phyloP scores from a whole-genome alignment of 1,140 invertebrate species.

The Zaprionus davidi region DNA sequence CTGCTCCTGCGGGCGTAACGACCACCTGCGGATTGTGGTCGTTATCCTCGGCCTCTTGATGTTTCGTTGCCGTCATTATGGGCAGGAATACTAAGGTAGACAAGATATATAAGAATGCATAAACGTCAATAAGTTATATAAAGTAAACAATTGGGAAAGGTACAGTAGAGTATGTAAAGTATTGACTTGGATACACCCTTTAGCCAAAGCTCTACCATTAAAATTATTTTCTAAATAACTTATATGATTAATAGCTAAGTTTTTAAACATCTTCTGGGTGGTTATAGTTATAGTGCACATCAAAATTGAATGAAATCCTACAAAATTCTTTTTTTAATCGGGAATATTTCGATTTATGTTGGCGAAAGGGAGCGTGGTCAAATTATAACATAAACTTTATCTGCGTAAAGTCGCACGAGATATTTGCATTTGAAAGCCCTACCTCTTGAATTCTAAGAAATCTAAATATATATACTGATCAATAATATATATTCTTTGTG shows the following conservation, averaged over 20 bases:
- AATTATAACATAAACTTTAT: neutral
- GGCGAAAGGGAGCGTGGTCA: no score
- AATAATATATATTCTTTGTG: neutral
- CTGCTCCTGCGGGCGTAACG: slow-evolving; percentile 55
- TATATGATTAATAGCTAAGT: no score
- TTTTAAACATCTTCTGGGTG: no score
- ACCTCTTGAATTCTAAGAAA: neutral
- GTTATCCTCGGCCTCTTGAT: slow-evolving; percentile 62
- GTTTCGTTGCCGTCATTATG: slow-evolving; percentile 64
- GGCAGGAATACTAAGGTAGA: slow-evolving; percentile 27
- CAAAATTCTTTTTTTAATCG: no score
- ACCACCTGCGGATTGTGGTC: slow-evolving; percentile 73
- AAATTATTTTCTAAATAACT: no score
- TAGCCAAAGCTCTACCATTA: neutral
- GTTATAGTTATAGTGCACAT: no score
- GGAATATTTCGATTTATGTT: no score
- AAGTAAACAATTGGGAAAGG: neutral
- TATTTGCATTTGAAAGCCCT: neutral
- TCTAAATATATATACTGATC: neutral
- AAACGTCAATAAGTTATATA: neutral
- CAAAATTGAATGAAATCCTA: no score
- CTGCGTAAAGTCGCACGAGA: neutral
- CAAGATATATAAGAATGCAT: neutral
- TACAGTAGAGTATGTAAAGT: no score
- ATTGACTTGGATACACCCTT: neutral